Evolutionary conservation across 2,113 vertebrate species (phyloP).

Genomic region (Acrocephalus kingi): DNA sequence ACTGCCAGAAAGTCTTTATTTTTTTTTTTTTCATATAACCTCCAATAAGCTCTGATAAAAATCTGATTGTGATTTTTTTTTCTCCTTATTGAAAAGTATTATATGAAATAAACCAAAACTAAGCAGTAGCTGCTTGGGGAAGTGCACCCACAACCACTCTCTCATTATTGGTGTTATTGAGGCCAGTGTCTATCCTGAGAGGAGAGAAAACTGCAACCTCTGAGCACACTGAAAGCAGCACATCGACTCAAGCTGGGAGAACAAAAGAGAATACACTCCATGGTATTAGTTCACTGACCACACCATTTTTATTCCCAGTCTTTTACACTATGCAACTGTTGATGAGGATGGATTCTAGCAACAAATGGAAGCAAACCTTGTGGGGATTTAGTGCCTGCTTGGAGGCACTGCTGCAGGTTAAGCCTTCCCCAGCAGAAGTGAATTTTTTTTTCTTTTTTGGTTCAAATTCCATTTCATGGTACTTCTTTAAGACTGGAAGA

Average conservation of each 20-base stretch:
- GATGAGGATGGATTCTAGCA: background rate
- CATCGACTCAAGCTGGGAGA: background rate
- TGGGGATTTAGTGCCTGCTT: background rate
- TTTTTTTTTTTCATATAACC: background rate
- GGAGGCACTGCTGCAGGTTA: background rate
- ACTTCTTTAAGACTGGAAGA: conserved; percentile 17
- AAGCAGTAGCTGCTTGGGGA: background rate
- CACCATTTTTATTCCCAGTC: background rate
- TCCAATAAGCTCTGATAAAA: background rate
- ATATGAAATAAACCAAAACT: background rate
- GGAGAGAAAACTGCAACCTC: conserved; percentile 29
- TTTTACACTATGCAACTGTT: background rate
- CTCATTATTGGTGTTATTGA: background rate
- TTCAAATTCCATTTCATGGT: conserved; percentile 35
- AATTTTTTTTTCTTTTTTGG: background rate
- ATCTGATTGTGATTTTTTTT: background rate
- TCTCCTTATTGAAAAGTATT: background rate
- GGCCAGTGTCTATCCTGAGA: background rate
- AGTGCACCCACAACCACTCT: background rate
- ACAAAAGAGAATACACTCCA: conserved; percentile 26
- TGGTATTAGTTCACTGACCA: conserved; percentile 37
- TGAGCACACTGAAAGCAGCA: conserved; percentile 36
- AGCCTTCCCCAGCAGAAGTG: background rate
- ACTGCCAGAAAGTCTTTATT: background rate
- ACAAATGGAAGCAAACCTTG: background rate